phyloP scores from a whole-genome alignment of 2,888 invertebrate species.

The Andrena minutula region DNA sequence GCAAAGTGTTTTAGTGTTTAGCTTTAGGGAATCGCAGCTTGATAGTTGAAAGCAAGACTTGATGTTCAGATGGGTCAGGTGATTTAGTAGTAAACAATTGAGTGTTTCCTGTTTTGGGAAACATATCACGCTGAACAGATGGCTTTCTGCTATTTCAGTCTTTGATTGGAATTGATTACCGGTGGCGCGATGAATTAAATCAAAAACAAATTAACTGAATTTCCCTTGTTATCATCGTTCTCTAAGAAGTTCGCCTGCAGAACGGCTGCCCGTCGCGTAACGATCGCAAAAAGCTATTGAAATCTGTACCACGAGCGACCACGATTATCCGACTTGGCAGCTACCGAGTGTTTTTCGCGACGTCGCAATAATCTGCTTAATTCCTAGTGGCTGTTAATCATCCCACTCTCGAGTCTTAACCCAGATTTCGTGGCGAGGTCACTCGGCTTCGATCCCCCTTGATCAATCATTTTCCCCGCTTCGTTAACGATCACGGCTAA shows the following conservation, averaged over 20 bases:
- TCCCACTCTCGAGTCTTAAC: constrained; percentile 15
- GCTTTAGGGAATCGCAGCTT: too few species aligned
- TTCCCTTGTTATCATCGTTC: not conserved
- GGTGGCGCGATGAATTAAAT: not conserved
- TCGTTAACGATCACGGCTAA: constrained; percentile 29
- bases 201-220: not conserved
- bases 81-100: too few species aligned
- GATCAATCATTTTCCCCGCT: constrained; percentile 14
- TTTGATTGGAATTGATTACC: not conserved
- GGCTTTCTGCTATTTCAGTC: too few species aligned
- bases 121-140: too few species aligned
- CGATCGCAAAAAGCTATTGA: constrained; percentile 26
- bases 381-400: constrained; percentile 35
- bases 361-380: constrained; percentile 38
- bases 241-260: not conserved
- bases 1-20: too few species aligned
- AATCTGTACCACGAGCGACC: constrained; percentile 13
- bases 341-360: constrained; percentile 16
- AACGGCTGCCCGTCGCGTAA: not conserved
- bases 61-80: too few species aligned
- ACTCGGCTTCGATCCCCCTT: not conserved
- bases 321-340: constrained; percentile 15
- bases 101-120: too few species aligned
- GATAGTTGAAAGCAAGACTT: too few species aligned
- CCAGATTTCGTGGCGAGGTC: constrained; percentile 22